phyloP scores from a whole-genome alignment of 2,888 invertebrate genomes.

The Melieria omissa region DNA sequence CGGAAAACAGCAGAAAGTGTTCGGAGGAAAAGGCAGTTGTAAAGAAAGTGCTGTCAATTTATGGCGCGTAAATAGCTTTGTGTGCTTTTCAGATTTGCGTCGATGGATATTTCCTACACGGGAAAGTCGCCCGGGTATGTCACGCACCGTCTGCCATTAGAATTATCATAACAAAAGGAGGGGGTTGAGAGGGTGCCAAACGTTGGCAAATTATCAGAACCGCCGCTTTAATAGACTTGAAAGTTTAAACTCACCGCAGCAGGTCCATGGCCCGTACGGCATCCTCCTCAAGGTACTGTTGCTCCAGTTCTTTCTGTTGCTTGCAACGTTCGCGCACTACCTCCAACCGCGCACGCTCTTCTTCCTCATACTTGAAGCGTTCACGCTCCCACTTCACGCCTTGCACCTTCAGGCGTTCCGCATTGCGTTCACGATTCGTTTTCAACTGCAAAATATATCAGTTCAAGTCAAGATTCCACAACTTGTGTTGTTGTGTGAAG shows the following conservation, averaged over 20 bases:
- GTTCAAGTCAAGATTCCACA: background rate
- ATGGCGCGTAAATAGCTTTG: background rate
- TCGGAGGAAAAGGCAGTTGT: background rate
- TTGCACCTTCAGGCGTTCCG: conserved; percentile 63
- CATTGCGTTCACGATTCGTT: conserved; percentile 64
- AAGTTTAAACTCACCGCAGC: conserved; percentile 57
- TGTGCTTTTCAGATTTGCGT: background rate
- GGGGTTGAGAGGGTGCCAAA: background rate
- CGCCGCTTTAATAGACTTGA: background rate
- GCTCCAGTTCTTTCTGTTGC: conserved; percentile 56
- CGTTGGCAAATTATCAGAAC: no score
- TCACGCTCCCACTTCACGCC: conserved; percentile 66
- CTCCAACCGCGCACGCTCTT: conserved; percentile 56
- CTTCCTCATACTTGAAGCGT: conserved; percentile 58
- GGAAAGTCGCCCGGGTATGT: background rate
- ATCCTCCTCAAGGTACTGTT: conserved; percentile 60
- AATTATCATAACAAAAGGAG: no score
- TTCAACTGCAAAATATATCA: conserved; percentile 55
- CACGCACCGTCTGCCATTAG: background rate
- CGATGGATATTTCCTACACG: background rate
- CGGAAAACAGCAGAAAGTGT: background rate
- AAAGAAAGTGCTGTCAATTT: background rate
- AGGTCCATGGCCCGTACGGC: conserved; percentile 62
- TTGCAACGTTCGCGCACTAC: conserved; percentile 51
- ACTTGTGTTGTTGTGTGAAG: background rate